phyloP scores from a whole-genome alignment of 2,888 invertebrate genomes.

The Amblyteles armatorius region DNA sequence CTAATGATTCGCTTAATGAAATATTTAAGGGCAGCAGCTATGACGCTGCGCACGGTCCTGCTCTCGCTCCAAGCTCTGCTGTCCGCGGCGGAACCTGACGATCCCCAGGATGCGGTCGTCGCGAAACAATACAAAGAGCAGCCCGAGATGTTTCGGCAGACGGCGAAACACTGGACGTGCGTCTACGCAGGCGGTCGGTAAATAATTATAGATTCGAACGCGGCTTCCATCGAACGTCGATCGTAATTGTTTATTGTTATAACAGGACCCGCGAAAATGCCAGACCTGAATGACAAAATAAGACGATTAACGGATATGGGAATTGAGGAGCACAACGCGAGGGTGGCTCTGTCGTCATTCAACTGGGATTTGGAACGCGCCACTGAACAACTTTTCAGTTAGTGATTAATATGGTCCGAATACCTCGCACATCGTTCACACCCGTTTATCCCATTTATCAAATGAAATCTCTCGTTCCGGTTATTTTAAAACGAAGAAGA shows the following conservation, averaged over 20 bases:
- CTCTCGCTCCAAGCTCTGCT: slow-evolving; percentile 97
- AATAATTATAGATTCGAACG: slow-evolving; percentile 29
- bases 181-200: slow-evolving; percentile 94
- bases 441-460: slow-evolving; percentile 51
- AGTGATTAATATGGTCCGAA: slow-evolving; percentile 83
- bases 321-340: slow-evolving; percentile 94
- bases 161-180: slow-evolving; percentile 98
- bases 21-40: slow-evolving; percentile 95
- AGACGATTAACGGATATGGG: slow-evolving; percentile 97
- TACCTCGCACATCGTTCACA: slow-evolving; percentile 57
- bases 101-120: slow-evolving; percentile 98
- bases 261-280: slow-evolving; percentile 89
- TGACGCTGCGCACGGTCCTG: slow-evolving; percentile 98
- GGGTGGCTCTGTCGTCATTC: slow-evolving; percentile 95
- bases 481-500: slow-evolving; percentile 12
- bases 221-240: background rate
- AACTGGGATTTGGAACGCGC: slow-evolving; percentile 97
- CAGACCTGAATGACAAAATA: slow-evolving; percentile 95
- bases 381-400: slow-evolving; percentile 95
- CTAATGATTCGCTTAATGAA: slow-evolving; percentile 57
- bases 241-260: background rate
- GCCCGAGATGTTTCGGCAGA: slow-evolving; percentile 93
- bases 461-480: slow-evolving; percentile 43
- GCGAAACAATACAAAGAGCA: slow-evolving; percentile 98
- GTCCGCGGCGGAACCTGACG: slow-evolving; percentile 96